Base-by-base conservation (phyloP, 2,888 invertebrate species). In the Synergus japonicus region DNA sequence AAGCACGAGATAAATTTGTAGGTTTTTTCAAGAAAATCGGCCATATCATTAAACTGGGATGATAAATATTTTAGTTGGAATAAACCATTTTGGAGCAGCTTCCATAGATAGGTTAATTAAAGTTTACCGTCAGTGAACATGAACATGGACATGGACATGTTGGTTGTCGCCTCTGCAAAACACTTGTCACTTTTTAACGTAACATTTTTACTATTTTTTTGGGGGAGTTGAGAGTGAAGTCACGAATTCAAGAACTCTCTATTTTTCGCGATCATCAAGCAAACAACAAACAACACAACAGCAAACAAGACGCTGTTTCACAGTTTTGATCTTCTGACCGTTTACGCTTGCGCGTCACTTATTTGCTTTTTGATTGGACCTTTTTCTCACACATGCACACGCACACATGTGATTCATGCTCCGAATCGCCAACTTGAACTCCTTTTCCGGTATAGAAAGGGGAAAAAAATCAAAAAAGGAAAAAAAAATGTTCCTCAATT, bases 101-200 rank as follows among this genome's bases (percentile, higher is more conserved):
- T 46, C 54, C 1, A 65, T 29, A 66, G 15, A 37, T 46, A 73
- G 15, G 29, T 54, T 41, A 49, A 49, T 58, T 13, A 29, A 69
- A 5, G 2, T 29, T 73, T 73, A 73, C 73, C 73, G 54, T 73
- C 73, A 73, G 73, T 73, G 54, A 73, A 73, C 73, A 73, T 73
- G 37, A 54, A 58, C 73, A 73, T 73, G 54, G 54, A 73, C 54
- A 73, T 73, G 37, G 73, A 58, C 73, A 73, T 73, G 73, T 73
- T 73, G 44, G 12, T 29, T 63, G n/a, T 73, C 73, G n/a, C 73
- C n/a, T 73, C 5, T 15, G 54, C 49, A 18, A 73, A 73, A 9
- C 69, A 73, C 69, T n/a, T 58, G n/a, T n/a, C 37, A 54, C 29
- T 29, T 49, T 49, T 46, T 54, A 73, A 7, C 54, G 37, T 49